Conservation (phyloP, 2,113 vertebrate species). For the Salvator merianae region DNA sequence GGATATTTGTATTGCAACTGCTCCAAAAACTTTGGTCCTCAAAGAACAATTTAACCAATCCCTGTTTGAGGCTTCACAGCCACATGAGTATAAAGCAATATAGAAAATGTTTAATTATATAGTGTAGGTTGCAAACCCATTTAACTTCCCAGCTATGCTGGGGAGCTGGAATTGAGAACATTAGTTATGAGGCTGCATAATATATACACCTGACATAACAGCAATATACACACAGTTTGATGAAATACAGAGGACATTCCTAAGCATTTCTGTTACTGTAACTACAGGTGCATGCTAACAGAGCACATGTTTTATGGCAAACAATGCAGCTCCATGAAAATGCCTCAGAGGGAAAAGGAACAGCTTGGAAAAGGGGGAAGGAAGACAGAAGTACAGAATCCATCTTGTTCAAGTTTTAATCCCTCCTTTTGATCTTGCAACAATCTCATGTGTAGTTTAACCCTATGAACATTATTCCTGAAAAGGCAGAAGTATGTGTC, state of each 20-base stretch:
- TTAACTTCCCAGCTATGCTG: neutral
- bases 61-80: neutral
- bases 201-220: neutral
- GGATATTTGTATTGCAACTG: neutral
- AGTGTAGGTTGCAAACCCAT: neutral
- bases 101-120: conserved; percentile 5
- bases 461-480: too few species aligned
- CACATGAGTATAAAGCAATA: neutral
- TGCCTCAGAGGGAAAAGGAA: neutral
- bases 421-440: neutral
- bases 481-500: neutral
- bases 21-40: neutral
- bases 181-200: neutral
- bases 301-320: neutral
- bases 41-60: neutral
- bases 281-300: conserved; percentile 2
- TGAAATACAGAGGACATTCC: conserved; percentile 16
- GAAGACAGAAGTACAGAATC: neutral
- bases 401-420: neutral
- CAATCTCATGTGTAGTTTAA: neutral
- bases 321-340: neutral
- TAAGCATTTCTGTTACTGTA: conserved; percentile 10
- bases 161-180: conserved; percentile 19
- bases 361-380: neutral
- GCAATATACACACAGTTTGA: neutral